These are phyloP conservation scores for Melanerpes aurifrons DNA, from an alignment of 2,113 vertebrate genomes.

Conservation along the genomic window DNA sequence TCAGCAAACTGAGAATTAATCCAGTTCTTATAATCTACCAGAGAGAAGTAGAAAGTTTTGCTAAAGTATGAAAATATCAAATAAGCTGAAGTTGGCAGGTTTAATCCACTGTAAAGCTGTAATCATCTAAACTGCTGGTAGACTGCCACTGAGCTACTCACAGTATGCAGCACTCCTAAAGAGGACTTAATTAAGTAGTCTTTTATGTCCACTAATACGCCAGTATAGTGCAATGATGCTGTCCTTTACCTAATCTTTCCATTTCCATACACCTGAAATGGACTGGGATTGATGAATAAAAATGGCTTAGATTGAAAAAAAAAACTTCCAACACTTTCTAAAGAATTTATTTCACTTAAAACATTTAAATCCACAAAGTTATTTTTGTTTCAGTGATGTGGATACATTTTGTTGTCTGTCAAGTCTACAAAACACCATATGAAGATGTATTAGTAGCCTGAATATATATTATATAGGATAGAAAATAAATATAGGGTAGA, in stretches of 20 bases:
- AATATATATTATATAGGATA: neutral
- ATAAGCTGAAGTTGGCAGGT: neutral
- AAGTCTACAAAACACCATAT: neutral
- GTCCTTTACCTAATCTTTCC: neutral
- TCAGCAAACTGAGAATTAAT: slow-evolving; percentile 20
- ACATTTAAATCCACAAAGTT: neutral
- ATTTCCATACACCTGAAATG: neutral
- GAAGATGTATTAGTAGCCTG: neutral
- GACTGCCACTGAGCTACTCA: neutral
- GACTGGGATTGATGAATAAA: neutral
- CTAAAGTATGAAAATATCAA: neutral
- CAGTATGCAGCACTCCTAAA: neutral
- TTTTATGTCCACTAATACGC: neutral
- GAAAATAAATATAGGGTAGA: too few species aligned
- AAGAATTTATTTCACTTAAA: neutral
- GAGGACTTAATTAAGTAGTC: slow-evolving; percentile 1
- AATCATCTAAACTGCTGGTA: neutral
- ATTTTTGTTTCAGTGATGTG: neutral
- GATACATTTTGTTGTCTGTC: neutral
- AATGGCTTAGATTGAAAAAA: neutral
- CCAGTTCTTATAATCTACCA: neutral
- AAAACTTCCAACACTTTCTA: neutral
- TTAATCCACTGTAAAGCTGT: slow-evolving; percentile 24
- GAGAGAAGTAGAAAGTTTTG: neutral
- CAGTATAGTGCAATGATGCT: neutral